These are phyloP conservation scores for Telmatochromis brichardi DNA, from an alignment of 2,113 vertebrate species.

Conservation along the genomic window DNA sequence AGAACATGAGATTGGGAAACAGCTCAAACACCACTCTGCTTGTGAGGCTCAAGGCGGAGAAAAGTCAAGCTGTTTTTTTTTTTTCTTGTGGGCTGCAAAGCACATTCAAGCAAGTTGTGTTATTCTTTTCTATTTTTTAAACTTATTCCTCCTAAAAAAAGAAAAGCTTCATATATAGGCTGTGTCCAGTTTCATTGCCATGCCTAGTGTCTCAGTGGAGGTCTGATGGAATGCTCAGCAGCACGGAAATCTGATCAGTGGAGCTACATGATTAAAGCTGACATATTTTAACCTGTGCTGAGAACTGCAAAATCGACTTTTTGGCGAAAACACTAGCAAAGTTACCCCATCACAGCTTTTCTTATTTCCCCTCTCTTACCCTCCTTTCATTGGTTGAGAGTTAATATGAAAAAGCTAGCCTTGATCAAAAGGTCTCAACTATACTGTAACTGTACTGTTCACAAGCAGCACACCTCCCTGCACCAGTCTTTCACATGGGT, in stretches of 20 bases:
- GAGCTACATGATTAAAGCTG: conserved; percentile 40
- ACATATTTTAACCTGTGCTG: conserved; percentile 16
- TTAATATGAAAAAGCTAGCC: conserved; percentile 51
- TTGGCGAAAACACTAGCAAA: conserved; percentile 43
- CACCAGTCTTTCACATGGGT: conserved; percentile 44
- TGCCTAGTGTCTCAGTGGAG: neutral
- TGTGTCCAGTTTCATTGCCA: neutral
- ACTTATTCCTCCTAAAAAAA: neutral
- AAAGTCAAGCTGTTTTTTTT: conserved; percentile 54
- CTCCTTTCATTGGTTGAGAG: conserved; percentile 9
- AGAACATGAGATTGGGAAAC: conserved; percentile 76
- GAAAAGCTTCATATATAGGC: neutral
- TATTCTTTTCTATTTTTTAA: conserved; percentile 43
- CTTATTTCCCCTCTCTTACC: neutral
- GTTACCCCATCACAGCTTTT: neutral
- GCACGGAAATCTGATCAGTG: conserved; percentile 32
- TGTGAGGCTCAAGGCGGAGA: conserved; percentile 61
- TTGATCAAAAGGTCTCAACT: conserved; percentile 63
- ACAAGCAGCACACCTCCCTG: conserved; percentile 29
- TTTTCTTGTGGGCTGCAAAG: conserved; percentile 14
- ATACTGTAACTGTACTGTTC: conserved; percentile 46
- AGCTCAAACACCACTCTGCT: conserved; percentile 71
- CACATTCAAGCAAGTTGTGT: conserved; percentile 58
- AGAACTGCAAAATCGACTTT: conserved; percentile 55
- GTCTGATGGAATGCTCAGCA: conserved; percentile 43